Evolutionary conservation across 2,888 invertebrate species (phyloP), one percentile per base, ranked within the genome.

Genomic region (Caenorhabditis sp.): DNA sequence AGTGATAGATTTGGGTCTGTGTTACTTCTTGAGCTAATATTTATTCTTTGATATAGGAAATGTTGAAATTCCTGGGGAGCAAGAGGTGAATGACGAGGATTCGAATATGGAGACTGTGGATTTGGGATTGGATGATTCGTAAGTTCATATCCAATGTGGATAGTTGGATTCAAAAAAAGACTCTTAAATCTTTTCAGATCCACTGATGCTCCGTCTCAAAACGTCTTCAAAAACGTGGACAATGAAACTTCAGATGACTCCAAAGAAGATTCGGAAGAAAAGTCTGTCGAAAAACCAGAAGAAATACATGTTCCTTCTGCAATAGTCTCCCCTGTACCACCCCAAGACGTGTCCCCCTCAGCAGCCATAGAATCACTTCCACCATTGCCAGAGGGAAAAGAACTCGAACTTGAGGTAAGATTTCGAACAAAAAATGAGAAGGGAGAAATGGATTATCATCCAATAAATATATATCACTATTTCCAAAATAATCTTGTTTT

Each of bases 341-440:
- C 72, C 35, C 64, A 56, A 44, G 80, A 80, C 10, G 41, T 68
- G 16, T 47, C 83, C n/a, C 69, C 76, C 19, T 38, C 72, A 2
- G 12, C 76, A 12, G 63, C 74, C 0, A 80, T 84, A 16, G 84
- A 84, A 44, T 84, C 84, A 47, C 72, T 84, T 26, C 84, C 84
- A 49, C 84, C 84, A 35, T 61, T 84, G 51, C 84, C 80, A 47
- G 84, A 84, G 69, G 80, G 75, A 41, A 84, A 84, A 72, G 84
- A 84, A 35, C 56, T 84, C 2, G 84, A 84, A 54, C 54, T 84
- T n/a, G 84, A 84, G 77, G 84, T 84, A 24, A 59, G 64, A 38
- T 38, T n/a, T 2, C 28, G 12, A 47, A 47, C 19, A 19, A 19
- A 47, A 19, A 14, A 19, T 59, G 0, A 35, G 12, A 8, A 35